Evolutionary conservation across 2,113 vertebrate genomes (phyloP).

Genomic region (Penelope pileata): DNA sequence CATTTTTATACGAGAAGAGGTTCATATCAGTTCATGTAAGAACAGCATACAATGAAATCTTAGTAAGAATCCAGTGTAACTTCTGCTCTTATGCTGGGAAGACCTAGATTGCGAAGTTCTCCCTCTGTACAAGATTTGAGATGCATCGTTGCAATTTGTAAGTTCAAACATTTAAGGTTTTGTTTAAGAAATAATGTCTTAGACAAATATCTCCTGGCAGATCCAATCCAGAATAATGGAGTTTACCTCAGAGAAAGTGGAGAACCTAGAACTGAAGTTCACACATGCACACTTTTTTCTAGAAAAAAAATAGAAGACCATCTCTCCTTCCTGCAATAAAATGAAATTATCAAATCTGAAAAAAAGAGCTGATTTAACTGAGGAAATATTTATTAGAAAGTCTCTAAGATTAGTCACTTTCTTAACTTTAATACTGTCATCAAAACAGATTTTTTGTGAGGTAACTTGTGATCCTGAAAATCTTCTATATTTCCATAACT

Average conservation of each 20-base stretch:
- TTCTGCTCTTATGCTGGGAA: not conserved
- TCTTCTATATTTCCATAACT: constrained; percentile 28
- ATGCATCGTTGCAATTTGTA: not conserved
- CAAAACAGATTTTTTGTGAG: constrained; percentile 34
- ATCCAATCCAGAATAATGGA: not conserved
- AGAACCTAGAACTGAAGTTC: not conserved
- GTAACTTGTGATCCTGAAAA: constrained; percentile 43
- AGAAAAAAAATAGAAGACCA: not conserved
- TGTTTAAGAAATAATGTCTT: not conserved
- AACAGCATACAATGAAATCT: not conserved
- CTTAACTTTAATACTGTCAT: constrained; percentile 32
- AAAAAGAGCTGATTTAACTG: constrained; percentile 46
- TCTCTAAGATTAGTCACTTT: constrained; percentile 59
- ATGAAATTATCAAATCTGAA: constrained; percentile 63
- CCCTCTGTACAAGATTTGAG: not conserved
- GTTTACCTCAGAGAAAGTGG: not conserved
- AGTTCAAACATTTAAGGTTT: not conserved
- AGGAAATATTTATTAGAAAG: constrained; percentile 28
- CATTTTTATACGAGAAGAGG: not conserved
- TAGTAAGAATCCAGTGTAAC: not conserved
- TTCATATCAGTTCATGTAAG: not conserved
- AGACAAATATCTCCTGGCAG: not conserved
- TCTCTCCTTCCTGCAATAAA: constrained; percentile 39
- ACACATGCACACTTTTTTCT: not conserved
- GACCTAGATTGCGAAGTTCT: not conserved